A percentile compares a stretch with the other conserved stretches of the same genome.
Conservation (phyloP, 2,113 vertebrate species). For the Engraulis encrasicolus region DNA sequence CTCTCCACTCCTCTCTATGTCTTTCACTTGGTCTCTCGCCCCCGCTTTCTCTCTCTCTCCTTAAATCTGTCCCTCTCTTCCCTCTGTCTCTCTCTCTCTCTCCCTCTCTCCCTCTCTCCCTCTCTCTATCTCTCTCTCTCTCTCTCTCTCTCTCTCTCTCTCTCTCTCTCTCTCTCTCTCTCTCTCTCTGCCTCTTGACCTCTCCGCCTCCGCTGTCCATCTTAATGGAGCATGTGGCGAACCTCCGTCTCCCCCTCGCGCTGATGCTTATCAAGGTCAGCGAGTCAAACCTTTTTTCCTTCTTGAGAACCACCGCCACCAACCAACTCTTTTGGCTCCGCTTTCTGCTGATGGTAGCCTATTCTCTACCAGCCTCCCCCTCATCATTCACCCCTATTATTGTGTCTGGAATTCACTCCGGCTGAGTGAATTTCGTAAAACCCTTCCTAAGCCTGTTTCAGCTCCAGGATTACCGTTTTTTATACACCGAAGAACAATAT, state of each 20-base stretch:
- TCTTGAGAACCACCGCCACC: neutral
- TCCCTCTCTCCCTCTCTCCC: neutral
- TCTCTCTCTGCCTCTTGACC: neutral
- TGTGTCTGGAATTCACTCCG: neutral
- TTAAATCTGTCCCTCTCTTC: neutral
- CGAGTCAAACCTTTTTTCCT: conserved; percentile 20
- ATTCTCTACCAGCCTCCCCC: too few species aligned
- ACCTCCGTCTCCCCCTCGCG: neutral
- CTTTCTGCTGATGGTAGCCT: neutral
- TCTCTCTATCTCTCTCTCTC: neutral
- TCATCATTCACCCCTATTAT: neutral
- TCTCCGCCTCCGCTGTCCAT: neutral
- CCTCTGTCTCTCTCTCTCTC: neutral
- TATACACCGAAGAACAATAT: neutral
- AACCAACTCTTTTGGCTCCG: neutral
- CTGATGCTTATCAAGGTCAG: conserved; percentile 41
- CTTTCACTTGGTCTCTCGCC: neutral
- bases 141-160: neutral
- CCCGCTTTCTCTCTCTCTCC: neutral
- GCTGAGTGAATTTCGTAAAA: neutral
- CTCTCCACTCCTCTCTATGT: neutral
- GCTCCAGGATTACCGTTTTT: too few species aligned
- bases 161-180: neutral
- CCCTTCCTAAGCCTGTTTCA: neutral
- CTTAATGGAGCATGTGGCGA: conserved; percentile 34